Percentiles rank a stretch among this genome's conserved stretches.
phyloP scores from a whole-genome alignment of 2,797 vertebrate species.

The Sebastes trivittatus region DNA sequence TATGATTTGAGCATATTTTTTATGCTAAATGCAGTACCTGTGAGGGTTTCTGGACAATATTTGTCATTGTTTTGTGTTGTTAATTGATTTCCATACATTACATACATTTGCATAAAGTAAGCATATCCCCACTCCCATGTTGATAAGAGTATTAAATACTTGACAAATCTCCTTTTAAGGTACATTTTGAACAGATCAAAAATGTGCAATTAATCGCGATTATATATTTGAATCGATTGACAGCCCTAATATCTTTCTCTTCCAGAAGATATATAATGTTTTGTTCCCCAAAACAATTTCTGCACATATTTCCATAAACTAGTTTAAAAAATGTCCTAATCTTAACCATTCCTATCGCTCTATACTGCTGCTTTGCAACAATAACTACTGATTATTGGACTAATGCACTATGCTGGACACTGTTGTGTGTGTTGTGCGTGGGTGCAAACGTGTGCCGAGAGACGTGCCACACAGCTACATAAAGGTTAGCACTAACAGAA shows the following conservation, averaged over 20 bases:
- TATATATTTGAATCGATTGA: rapidly evolving
- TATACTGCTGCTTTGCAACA: background rate
- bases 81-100: too few species aligned
- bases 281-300: background rate
- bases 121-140: too few species aligned
- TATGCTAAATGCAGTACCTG: too few species aligned
- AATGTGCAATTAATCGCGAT: too few species aligned
- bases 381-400: background rate
- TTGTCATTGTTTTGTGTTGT: too few species aligned
- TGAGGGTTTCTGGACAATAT: too few species aligned
- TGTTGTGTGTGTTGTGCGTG: background rate
- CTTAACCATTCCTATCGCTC: background rate
- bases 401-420: background rate
- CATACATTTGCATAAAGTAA: rapidly evolving
- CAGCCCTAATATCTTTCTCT: background rate
- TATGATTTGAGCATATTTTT: too few species aligned
- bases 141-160: too few species aligned
- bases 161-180: too few species aligned
- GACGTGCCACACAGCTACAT: slow-evolving; percentile 10
- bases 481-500: slow-evolving; percentile 43
- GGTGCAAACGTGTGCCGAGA: background rate
- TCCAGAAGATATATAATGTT: background rate
- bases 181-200: too few species aligned
- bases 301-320: background rate
- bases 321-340: rapidly evolving